Base-by-base conservation (phyloP, 2,797 vertebrate species). In the Gobionotothen gibberifrons region DNA sequence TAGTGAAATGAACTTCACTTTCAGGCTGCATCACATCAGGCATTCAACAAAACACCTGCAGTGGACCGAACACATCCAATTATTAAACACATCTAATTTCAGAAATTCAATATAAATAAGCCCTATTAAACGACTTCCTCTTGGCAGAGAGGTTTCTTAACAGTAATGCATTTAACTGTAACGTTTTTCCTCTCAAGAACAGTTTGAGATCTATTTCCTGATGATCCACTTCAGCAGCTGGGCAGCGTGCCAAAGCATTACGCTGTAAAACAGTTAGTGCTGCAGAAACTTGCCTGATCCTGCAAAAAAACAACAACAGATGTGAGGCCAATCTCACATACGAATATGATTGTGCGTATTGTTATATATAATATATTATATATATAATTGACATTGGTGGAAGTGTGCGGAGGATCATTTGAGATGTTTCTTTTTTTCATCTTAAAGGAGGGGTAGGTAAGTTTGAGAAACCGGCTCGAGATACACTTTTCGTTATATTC, bases 281-380 rank as follows among this genome's bases (percentile, higher is more conserved):
- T 51, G 32, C 51, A 69, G 49, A 55, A 15, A 67, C 79, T 22
- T 60, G 85, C n/a, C 68, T 10, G 42, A 46, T 56, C 81, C 39
- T 75, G 82, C 77, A 79, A 4, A 54, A 26, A 53, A 44, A 44
- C 40, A 72, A 12, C 1, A 53, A 42, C 17, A 40, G 2, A 49
- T 26, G 12, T 17, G 21, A 58, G 43, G 26, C 19, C 22, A 26
- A 26, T 26, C 26, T 26, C 26, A 26, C 26, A 26, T 26, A 26
- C 26, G n/a, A n/a, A n/a, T n/a, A n/a, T n/a, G 0, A n/a, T 15
- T 17, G 11, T 16, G 5, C 53, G 14, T 1, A 14, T 1, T 3
- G 15, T 62, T 58, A 48, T 12, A 9, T 64, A 29, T 76, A 26
- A 26, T 26, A 26, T 26, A 26, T 26, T 5, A 26, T 26, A 26